Evolutionary conservation across 2,797 vertebrate species (phyloP).

Genomic region (Peromyscus aztecus): DNA sequence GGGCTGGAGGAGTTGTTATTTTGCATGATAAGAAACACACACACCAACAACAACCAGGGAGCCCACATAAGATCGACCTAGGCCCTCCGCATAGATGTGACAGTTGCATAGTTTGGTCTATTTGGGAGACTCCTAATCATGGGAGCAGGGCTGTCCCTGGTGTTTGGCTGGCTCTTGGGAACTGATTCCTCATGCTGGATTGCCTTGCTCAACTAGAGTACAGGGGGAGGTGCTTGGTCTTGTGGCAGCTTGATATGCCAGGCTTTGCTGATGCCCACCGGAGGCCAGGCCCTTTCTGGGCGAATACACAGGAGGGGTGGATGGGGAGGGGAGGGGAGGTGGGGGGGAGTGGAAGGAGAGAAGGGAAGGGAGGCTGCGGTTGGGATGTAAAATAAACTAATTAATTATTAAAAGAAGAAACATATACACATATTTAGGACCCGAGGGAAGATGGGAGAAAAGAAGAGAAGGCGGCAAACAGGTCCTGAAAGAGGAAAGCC

Average conservation of each 20-base stretch:
- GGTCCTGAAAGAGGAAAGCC: background rate
- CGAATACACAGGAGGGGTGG: background rate
- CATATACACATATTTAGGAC: background rate
- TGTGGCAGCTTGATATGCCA: background rate
- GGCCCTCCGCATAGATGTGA: background rate
- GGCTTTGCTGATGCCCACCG: background rate
- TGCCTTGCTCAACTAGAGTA: background rate
- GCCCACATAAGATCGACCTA: background rate
- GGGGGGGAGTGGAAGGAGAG: background rate
- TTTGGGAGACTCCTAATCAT: background rate
- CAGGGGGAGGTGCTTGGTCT: background rate
- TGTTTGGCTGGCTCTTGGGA: background rate
- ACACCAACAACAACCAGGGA: background rate
- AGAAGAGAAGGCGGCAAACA: background rate
- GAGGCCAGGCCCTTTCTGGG: background rate
- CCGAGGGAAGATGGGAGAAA: background rate
- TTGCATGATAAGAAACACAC: background rate
- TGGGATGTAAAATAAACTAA: background rate
- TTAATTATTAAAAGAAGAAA: background rate
- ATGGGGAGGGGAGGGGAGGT: rapidly evolving
- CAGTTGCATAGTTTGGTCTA: background rate
- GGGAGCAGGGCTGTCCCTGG: background rate
- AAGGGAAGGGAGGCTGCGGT: background rate
- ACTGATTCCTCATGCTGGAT: background rate
- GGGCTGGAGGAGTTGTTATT: background rate